These are phyloP conservation scores for Chamaedrilus cognettii DNA, from an alignment of 2,888 invertebrate species.

Conservation along the genomic window DNA sequence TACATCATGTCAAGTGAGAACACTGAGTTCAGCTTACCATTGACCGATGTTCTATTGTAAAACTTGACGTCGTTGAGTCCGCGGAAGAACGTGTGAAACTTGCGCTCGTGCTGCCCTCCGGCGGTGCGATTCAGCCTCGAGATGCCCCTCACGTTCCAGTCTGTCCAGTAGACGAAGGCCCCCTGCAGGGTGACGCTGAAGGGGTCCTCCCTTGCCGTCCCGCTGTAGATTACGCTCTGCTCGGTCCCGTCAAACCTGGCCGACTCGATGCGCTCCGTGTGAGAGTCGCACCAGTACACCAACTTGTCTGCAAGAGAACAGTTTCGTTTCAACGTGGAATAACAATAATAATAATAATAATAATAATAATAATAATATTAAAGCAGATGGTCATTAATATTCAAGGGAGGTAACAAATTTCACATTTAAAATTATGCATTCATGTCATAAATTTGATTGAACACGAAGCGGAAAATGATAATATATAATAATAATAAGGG, in stretches of 20 bases:
- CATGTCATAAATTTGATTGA: no score
- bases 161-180: constrained; percentile 48
- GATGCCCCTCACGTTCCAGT: constrained; percentile 44
- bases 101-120: constrained; percentile 6
- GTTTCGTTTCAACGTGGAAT: neutral
- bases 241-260: constrained; percentile 40
- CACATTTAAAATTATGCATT: no score
- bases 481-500: no score
- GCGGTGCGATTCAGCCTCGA: constrained; percentile 12
- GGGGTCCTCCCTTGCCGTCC: constrained; percentile 45
- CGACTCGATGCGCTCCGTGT: constrained; percentile 44
- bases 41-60: constrained; percentile 23
- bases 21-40: no score
- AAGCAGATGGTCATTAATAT: no score
- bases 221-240: constrained; percentile 35
- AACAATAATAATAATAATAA: constrained; percentile 52
- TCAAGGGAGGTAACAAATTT: no score
- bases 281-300: constrained; percentile 56
- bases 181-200: constrained; percentile 48
- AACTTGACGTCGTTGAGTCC: constrained; percentile 35
- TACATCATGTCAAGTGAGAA: no score
- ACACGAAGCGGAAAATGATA: no score
- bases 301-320: constrained; percentile 42
- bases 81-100: constrained; percentile 21
- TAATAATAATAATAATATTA: no score